These are phyloP conservation scores for Poecilus cupreus DNA, from an alignment of 2,888 invertebrate species.

Conservation along the genomic window DNA sequence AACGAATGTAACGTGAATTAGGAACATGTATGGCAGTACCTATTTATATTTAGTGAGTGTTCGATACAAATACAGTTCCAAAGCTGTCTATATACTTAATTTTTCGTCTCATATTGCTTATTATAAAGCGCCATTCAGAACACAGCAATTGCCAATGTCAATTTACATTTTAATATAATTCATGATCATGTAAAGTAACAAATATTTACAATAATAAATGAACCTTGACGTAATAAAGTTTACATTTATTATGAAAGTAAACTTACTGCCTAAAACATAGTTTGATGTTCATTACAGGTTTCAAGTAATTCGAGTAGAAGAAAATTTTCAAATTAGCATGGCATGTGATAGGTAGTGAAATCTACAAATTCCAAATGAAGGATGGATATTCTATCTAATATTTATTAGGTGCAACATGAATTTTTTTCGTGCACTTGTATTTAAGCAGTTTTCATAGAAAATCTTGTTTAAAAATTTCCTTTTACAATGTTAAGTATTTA, in stretches of 20 bases:
- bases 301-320: slow-evolving; percentile 35
- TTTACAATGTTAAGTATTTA: slow-evolving; percentile 41
- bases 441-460: slow-evolving; percentile 42
- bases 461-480: slow-evolving; percentile 31
- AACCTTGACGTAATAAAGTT: slow-evolving; percentile 20
- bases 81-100: slow-evolving; percentile 36
- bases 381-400: slow-evolving; percentile 38
- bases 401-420: slow-evolving; percentile 38
- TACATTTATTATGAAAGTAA: slow-evolving; percentile 40
- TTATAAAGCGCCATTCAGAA: slow-evolving; percentile 41
- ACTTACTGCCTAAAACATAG: slow-evolving; percentile 37
- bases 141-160: slow-evolving; percentile 42
- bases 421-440: slow-evolving; percentile 43
- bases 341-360: slow-evolving; percentile 42
- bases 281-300: slow-evolving; percentile 32
- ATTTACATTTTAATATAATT: slow-evolving; percentile 45
- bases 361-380: slow-evolving; percentile 34
- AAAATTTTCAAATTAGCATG: slow-evolving; percentile 40
- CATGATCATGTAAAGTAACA: slow-evolving; percentile 46
- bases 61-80: slow-evolving; percentile 41
- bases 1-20: slow-evolving; percentile 15
- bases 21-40: slow-evolving; percentile 34
- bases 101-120: slow-evolving; percentile 43
- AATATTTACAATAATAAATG: slow-evolving; percentile 45
- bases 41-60: slow-evolving; percentile 44